Base-by-base conservation (phyloP, 2,113 vertebrate genomes). In the Synchiropus splendidus region DNA sequence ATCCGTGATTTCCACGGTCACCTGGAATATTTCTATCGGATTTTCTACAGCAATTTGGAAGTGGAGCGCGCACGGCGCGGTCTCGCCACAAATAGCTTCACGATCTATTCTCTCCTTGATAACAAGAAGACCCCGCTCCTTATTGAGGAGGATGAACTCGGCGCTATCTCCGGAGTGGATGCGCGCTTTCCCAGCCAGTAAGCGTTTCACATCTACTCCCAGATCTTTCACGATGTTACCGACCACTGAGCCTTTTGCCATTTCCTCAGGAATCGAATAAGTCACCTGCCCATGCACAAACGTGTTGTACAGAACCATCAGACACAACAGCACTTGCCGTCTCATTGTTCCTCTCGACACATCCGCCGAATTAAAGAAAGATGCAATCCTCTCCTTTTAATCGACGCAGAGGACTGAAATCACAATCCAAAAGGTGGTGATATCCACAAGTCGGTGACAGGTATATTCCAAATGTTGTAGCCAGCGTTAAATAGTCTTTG, bases 1-100 rank as follows among this genome's bases (percentile, higher is more conserved):
- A 33, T 82, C 80, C 5, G 51, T 64, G 13, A 79, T 63, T 46
- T 79, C 75, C 0, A 82, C 49, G 1, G 57, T 72, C 1, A 81
- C 36, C 1, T 43, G 54, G 1, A 69, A 65, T n/a, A 83, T 60
- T 54, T 83, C 74, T 15, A 83, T 68, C 0, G 74, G 74, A 4
- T 42, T 73, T 52, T 74, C 70, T 32, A 77, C 49, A 1, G 59
- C 56, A 10, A 77, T 64, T 17, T 74, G 64, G 16, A 71, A 77
- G 58, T 68, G 61, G 13, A 68, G 45, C 12, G 64, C 61, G 2
- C 70, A 77, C 45, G 67, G 67, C 31, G 64, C 68, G 12, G 42
- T 66, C 47, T 71, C 39, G 2, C 47, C 51, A 39, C 74, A 77
- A 6, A 77, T 42, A 18, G 49, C 13, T 12, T 77, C 74, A 1